phyloP scores from a whole-genome alignment of 2,888 invertebrate species.

The Leucozona laternaria region DNA sequence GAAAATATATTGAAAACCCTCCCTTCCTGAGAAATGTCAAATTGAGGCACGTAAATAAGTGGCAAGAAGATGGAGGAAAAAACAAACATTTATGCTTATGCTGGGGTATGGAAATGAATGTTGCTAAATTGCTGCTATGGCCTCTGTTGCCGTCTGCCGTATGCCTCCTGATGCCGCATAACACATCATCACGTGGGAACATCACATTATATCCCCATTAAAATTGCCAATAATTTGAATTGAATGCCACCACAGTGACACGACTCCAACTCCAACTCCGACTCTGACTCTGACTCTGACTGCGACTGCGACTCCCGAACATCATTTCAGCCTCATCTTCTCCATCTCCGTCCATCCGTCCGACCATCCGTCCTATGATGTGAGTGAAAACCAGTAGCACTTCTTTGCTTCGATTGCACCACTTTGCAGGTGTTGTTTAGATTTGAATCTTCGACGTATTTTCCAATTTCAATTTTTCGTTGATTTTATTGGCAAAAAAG shows the following conservation, averaged over 20 bases:
- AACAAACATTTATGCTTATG: neutral
- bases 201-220: conserved; percentile 68
- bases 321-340: conserved; percentile 8
- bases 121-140: conserved; percentile 50
- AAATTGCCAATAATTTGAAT: conserved; percentile 76
- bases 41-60: conserved; percentile 56
- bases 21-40: conserved; percentile 59
- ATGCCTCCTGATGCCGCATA: conserved; percentile 16
- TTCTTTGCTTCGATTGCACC: conserved; percentile 54
- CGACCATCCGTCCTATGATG: neutral
- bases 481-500: conserved; percentile 21
- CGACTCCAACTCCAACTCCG: conserved; percentile 53
- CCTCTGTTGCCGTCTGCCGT: neutral
- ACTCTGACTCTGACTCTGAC: no score
- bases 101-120: conserved; percentile 30
- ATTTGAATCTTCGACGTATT: conserved; percentile 35
- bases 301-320: conserved; percentile 35
- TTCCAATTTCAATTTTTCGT: conserved; percentile 44
- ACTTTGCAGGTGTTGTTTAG: conserved; percentile 70
- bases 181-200: conserved; percentile 68
- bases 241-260: conserved; percentile 72
- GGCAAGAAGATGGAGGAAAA: neutral
- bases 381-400: conserved; percentile 58
- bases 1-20: conserved; percentile 51
- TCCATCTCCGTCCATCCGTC: neutral